Evolutionary conservation across 2,113 vertebrate genomes (phyloP).

Genomic region (Pseudolaguvia tuberculata): DNA sequence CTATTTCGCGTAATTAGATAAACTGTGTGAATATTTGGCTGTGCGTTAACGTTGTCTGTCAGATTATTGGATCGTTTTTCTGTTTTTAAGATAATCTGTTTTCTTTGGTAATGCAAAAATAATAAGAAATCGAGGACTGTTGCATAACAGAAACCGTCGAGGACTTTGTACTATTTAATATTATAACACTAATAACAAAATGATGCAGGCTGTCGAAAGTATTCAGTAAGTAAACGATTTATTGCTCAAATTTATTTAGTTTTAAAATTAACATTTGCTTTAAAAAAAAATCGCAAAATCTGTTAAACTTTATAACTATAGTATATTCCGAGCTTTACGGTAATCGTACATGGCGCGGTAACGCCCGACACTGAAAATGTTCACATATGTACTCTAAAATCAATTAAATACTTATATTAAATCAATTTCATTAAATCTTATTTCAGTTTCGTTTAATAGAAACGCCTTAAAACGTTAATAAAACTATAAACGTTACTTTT

Average conservation of each 20-base stretch:
- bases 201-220: conserved; percentile 19
- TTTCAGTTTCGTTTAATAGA: no score
- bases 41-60: background rate
- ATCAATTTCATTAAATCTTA: no score
- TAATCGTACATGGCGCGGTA: background rate
- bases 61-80: background rate
- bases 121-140: background rate
- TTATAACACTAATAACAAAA: background rate
- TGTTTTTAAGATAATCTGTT: background rate
- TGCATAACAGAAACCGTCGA: background rate
- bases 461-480: no score
- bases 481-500: background rate
- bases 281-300: background rate
- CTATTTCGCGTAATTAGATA: background rate
- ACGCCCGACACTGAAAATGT: background rate
- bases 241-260: background rate
- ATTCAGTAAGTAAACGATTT: conserved; percentile 9
- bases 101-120: background rate
- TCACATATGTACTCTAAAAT: background rate
- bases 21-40: background rate
- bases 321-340: background rate
- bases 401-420: background rate
- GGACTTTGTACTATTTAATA: conserved; percentile 12
- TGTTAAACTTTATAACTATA: background rate
- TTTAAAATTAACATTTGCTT: background rate